Evolutionary conservation across 2,113 vertebrate genomes (phyloP).

Genomic region (Rallus limicola): DNA sequence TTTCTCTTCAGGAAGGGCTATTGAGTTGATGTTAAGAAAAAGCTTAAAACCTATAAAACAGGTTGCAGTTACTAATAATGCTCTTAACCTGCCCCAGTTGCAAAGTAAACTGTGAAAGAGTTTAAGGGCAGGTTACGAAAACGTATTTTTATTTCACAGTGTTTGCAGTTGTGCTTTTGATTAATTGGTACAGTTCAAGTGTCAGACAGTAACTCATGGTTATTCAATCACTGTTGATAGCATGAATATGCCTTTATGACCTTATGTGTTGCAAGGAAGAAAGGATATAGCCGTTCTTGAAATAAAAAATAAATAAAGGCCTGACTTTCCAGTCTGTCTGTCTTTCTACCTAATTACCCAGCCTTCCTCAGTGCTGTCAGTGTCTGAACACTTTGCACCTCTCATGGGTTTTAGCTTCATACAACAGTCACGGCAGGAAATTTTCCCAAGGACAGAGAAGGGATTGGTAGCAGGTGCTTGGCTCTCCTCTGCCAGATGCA

Average conservation of each 20-base stretch:
- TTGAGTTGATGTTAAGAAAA: not conserved
- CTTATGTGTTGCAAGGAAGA: not conserved
- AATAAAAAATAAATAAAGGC: not conserved
- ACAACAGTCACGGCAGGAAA: not conserved
- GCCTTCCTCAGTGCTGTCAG: not conserved
- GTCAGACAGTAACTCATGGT: conserved; percentile 37
- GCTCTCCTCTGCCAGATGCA: not conserved
- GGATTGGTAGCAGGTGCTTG: not conserved
- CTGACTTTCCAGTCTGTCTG: not conserved
- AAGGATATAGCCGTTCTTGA: not conserved
- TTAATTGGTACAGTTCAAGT: conserved; percentile 37
- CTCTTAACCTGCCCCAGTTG: not conserved
- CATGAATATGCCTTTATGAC: conserved; percentile 3
- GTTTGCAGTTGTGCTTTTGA: not conserved
- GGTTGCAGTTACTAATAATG: not conserved
- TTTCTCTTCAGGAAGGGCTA: not conserved
- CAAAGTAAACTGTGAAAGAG: not conserved
- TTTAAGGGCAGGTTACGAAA: not conserved
- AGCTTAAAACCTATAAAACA: not conserved
- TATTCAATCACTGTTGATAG: conserved; percentile 46
- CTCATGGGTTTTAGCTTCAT: not conserved
- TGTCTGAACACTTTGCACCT: not conserved
- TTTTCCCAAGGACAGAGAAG: not conserved
- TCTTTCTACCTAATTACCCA: not conserved
- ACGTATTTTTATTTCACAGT: conserved; percentile 13